Conservation (phyloP, 1,140 invertebrate genomes). For the Venustaconcha ellipsiformis region DNA sequence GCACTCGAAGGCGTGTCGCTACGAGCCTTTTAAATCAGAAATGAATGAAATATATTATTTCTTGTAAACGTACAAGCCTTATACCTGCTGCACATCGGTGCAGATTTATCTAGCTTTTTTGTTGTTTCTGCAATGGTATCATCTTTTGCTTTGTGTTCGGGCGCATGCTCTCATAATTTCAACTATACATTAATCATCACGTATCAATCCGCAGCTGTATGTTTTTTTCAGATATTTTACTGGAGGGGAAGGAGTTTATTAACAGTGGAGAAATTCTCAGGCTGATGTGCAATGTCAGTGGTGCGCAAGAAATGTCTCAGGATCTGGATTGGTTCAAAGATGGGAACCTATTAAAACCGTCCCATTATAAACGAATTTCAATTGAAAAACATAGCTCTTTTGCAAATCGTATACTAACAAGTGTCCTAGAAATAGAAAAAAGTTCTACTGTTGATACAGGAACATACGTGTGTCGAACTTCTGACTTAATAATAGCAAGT, state of each 20-base stretch:
- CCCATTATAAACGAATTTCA: conserved; percentile 6
- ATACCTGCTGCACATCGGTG: too few relatives aligned
- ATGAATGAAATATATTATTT: too few relatives aligned
- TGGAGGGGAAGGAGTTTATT: conserved; percentile 52
- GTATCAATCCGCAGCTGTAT: neutral
- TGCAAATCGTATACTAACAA: conserved; percentile 13
- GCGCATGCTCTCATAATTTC: too few relatives aligned
- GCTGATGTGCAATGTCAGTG: conserved; percentile 56
- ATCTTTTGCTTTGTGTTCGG: too few relatives aligned
- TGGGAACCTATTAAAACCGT: conserved; percentile 30
- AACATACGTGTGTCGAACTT: conserved; percentile 30
- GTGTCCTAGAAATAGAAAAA: conserved; percentile 29
- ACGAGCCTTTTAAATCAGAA: too few relatives aligned
- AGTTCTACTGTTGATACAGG: conserved; percentile 17
- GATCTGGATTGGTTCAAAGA: conserved; percentile 61
- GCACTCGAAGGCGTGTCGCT: too few relatives aligned
- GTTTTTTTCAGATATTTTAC: conserved; percentile 46
- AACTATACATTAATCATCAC: too few relatives aligned
- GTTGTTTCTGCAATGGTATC: too few relatives aligned
- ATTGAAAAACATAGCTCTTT: conserved; percentile 22
- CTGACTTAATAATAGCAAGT: conserved; percentile 20
- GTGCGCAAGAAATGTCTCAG: conserved; percentile 53
- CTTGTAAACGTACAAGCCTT: too few relatives aligned
- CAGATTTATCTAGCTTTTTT: too few relatives aligned
- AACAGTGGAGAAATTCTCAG: conserved; percentile 47